Evolutionary conservation across 2,113 vertebrate genomes (phyloP), one percentile per base, ranked within the genome.

Genomic region (Synodontis membranacea): DNA sequence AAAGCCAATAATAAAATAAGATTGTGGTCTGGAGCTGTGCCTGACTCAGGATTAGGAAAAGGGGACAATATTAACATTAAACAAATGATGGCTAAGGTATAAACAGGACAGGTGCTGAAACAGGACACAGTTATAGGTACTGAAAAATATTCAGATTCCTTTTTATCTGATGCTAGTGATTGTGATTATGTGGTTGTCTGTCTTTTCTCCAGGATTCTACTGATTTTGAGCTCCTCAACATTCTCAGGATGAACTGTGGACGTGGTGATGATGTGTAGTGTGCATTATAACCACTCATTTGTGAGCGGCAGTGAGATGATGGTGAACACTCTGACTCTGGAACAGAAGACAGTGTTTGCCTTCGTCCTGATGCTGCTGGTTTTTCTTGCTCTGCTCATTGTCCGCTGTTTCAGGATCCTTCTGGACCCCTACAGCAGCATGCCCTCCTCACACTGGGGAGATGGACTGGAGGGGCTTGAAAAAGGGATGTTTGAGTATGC

Each of bases 401-500:
- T 99, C 85, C 93, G 98, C 92, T 99, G 98, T 93, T 99, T 99
- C 94, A 95, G 96, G 92, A 99, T 99, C 91, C 92, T 99, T 79
- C 92, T 99, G 92, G 97, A 99, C 91, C 98, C 98, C 0, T 99
- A 99, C 86, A 99, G 97, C 88, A 99, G 97, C 88, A 99, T 99
- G 98, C 97, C 97, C 21, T 98, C 98, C 10, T 99, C 97, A 70
- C 98, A 97, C 0, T 99, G 98, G 98, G 96, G 97, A 75, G 96
- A 98, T 76, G 97, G 97, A 90, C 95, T 98, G 4, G 98, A 99
- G 91, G 97, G 97, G 44, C 91, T 98, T 86, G 97, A 99, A 92
- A 99, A 99, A 92, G 97, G 98, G 87, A 98, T 97, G 42, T 99
- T 99, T 92, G 97, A 99, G 93, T 98, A 99, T 23, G 96, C 97